Base-by-base conservation (phyloP, 1,140 invertebrate species). In the Zaprionus lachaisei region DNA sequence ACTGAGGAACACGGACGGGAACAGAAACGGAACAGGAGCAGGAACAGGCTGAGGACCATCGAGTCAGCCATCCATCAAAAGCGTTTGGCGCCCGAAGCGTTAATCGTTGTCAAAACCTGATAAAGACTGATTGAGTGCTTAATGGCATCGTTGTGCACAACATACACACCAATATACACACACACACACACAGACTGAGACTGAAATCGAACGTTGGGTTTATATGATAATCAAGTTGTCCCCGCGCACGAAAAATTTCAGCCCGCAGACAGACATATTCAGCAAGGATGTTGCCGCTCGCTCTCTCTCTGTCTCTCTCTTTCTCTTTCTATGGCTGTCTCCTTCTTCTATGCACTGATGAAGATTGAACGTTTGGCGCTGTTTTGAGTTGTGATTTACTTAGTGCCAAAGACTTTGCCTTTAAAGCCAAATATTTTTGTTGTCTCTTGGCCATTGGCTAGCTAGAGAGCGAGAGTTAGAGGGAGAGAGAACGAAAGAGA, bases 121-220 rank as follows among this genome's bases (percentile, higher is more conserved):
- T 90, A 90, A 90, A 90, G 85, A 90, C 85, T 90, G 85, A 90
- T 90, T 90, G 85, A 90, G 85, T 90, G 85, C 85, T 90, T 90
- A 90, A 90, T 85, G 85, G 85, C 85, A 90, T 80, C 72, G 34
- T 66, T 58, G 26, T 41, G 37, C 24, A 67, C 37, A 62, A 34
- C 65, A 55, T 57, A 55, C 20, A 58, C 66, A 47, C 54, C 31
- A 20, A 34, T 15, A 34, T 17, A 47, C 65, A 58, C 55, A 51
- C 17, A 34, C 56, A 38, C 58, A 62, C 47, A 70, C 17, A 28
- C 24, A 20, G 5, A 67, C 34, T 17, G 24, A 47, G 24, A 24
- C 22, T 28, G 24, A 14, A 47, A 47, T 24, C 55, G 38, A n/a
- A 38, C 41, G 47, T 51, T 51, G 47, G 22, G 20, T 47, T 47